Percentiles rank a stretch among this genome's conserved stretches.
These are phyloP conservation scores for Philypnodon macrostomus DNA, from an alignment of 2,797 vertebrate genomes.

Conservation along the genomic window DNA sequence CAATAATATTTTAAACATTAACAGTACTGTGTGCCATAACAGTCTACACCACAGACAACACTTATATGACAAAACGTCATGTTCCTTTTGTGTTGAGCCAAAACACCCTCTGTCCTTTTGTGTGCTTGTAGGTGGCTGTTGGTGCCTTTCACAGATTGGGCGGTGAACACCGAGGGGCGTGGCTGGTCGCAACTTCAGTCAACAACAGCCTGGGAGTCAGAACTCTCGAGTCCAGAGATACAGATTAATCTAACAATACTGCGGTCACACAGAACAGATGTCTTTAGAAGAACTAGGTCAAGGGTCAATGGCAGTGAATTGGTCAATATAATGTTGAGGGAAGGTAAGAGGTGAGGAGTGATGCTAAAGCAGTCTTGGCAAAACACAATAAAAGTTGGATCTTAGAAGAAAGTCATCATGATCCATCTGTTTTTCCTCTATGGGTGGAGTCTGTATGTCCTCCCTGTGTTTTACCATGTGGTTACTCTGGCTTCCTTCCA, in stretches of 20 bases:
- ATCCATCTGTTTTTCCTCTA: too few species aligned
- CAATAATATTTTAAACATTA: constrained; percentile 7
- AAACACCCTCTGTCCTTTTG: background rate
- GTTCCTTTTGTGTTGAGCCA: background rate
- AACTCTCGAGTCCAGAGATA: background rate
- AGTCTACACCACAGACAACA: background rate
- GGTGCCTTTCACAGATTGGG: background rate
- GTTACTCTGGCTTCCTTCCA: too few species aligned
- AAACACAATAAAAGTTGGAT: too few species aligned
- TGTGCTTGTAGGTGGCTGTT: constrained; percentile 1
- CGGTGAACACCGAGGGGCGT: background rate
- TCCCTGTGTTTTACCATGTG: too few species aligned
- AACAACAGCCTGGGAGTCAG: background rate
- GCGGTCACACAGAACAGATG: background rate
- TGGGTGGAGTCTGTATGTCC: too few species aligned
- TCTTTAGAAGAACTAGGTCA: background rate
- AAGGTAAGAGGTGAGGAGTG: too few species aligned
- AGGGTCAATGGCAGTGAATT: background rate
- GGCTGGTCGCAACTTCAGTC: constrained; percentile 5
- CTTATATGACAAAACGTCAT: background rate
- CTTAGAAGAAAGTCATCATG: too few species aligned
- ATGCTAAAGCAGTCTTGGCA: too few species aligned
- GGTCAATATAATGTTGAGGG: background rate
- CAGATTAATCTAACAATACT: background rate
- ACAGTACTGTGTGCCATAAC: constrained; percentile 8